phyloP scores from a whole-genome alignment of 2,797 vertebrate species.

The Silurus aristotelis region DNA sequence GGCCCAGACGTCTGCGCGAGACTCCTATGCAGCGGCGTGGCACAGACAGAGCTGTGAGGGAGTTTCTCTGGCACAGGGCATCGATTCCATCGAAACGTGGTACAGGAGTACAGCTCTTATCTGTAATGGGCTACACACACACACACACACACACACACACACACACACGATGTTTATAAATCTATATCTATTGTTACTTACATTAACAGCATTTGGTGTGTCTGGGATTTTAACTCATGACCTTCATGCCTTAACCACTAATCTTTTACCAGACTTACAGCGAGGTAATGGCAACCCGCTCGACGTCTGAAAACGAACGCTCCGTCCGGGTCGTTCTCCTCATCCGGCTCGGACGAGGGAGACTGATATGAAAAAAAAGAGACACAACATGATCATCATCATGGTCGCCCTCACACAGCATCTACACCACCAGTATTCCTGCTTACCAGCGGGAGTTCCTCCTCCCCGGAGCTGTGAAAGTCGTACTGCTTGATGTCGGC shows the following conservation, averaged over 20 bases:
- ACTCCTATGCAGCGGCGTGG: conserved; percentile 85
- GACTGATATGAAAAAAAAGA: conserved; percentile 68
- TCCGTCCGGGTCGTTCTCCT: conserved; percentile 89
- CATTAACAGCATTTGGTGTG: too few species aligned
- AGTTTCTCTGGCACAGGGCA: conserved; percentile 80
- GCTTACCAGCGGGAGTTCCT: conserved; percentile 85
- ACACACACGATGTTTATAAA: not conserved
- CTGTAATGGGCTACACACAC: conserved; percentile 75
- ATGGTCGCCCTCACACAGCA: not conserved
- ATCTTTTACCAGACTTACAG: conserved; percentile 74
- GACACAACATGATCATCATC: not conserved
- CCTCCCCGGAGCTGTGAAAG: conserved; percentile 94
- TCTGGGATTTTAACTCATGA: too few species aligned
- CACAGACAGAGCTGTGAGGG: conserved; percentile 85
- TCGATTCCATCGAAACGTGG: conserved; percentile 76
- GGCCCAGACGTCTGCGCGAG: conserved; percentile 83
- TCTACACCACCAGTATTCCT: not conserved
- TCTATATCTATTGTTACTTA: not conserved
- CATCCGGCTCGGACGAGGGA: conserved; percentile 84
- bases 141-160: not conserved
- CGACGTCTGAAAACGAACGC: conserved; percentile 87
- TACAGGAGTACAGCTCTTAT: conserved; percentile 72
- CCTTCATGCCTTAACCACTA: too few species aligned
- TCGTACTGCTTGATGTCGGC: conserved; percentile 92
- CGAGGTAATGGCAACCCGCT: conserved; percentile 89